phyloP scores from a whole-genome alignment of 2,888 invertebrate species.

The Camponotus fellah region DNA sequence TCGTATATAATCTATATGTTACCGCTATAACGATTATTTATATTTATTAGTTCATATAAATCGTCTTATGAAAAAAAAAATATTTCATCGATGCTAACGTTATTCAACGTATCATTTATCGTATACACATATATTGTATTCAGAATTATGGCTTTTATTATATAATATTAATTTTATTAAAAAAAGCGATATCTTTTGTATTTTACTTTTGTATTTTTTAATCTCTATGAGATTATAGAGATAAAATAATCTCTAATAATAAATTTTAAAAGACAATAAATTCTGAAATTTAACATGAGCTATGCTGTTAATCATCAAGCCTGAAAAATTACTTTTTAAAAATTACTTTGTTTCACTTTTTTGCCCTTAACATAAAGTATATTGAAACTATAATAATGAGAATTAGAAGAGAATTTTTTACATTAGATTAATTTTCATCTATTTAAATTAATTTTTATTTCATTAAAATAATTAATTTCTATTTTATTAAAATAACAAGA shows the following conservation, averaged over 20 bases:
- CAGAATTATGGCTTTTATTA: constrained; percentile 16
- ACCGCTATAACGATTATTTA: constrained; percentile 50
- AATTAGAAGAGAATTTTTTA: not conserved
- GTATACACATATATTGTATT: not conserved
- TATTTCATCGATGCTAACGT: not conserved
- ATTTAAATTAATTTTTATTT: not conserved
- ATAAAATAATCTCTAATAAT: not conserved
- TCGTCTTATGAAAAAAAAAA: constrained; percentile 24
- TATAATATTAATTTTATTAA: not conserved
- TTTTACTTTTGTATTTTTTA: not conserved
- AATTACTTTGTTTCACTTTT: too few relatives aligned
- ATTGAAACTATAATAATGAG: not conserved
- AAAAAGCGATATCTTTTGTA: not conserved
- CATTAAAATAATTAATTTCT: not conserved
- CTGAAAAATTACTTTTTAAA: not conserved
- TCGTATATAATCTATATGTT: constrained; percentile 23
- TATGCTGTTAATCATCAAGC: not conserved
- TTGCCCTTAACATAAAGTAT: not conserved
- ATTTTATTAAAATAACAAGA: not conserved
- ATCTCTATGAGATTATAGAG: constrained; percentile 10
- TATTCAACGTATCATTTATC: constrained; percentile 40
- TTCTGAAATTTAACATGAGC: not conserved
- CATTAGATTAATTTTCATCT: not conserved
- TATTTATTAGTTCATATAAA: constrained; percentile 43
- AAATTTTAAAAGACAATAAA: not conserved